These are phyloP conservation scores for Peromyscus californicus DNA, from an alignment of 2,113 vertebrate genomes.

Conservation along the genomic window DNA sequence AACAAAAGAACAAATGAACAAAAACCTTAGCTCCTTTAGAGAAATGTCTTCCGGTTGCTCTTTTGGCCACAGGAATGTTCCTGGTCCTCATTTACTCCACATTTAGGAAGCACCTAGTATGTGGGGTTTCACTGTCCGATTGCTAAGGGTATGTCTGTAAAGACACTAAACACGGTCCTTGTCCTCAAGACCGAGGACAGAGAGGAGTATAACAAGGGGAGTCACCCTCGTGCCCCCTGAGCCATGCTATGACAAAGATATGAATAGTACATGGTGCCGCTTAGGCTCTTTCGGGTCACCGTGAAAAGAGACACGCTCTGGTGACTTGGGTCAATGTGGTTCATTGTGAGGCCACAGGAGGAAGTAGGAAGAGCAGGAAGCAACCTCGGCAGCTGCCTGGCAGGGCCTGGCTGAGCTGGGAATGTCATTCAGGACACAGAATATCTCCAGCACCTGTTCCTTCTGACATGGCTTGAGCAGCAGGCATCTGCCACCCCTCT, in stretches of 20 bases:
- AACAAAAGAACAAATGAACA: background rate
- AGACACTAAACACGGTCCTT: background rate
- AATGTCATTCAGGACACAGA: slow-evolving; percentile 34
- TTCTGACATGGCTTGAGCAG: slow-evolving; percentile 37
- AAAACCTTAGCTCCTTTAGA: background rate
- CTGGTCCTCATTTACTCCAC: background rate
- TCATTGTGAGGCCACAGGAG: slow-evolving; percentile 46
- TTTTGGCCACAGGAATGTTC: background rate
- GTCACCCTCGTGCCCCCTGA: background rate
- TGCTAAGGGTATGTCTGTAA: background rate
- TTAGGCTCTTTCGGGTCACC: background rate
- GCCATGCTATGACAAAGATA: background rate
- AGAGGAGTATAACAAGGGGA: background rate
- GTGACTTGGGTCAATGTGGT: slow-evolving; percentile 21
- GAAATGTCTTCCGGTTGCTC: background rate
- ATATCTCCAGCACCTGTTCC: slow-evolving; percentile 73
- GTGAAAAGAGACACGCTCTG: slow-evolving; percentile 30
- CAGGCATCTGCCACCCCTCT: slow-evolving; percentile 34
- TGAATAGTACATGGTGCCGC: slow-evolving; percentile 29
- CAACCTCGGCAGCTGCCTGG: slow-evolving; percentile 69
- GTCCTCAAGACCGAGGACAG: slow-evolving; percentile 11
- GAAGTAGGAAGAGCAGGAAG: slow-evolving; percentile 70
- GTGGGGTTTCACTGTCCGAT: background rate
- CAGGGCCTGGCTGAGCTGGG: background rate
- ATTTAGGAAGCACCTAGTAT: background rate